Conservation (phyloP, 2,888 invertebrate species). For the Orthonevra nobilis region DNA sequence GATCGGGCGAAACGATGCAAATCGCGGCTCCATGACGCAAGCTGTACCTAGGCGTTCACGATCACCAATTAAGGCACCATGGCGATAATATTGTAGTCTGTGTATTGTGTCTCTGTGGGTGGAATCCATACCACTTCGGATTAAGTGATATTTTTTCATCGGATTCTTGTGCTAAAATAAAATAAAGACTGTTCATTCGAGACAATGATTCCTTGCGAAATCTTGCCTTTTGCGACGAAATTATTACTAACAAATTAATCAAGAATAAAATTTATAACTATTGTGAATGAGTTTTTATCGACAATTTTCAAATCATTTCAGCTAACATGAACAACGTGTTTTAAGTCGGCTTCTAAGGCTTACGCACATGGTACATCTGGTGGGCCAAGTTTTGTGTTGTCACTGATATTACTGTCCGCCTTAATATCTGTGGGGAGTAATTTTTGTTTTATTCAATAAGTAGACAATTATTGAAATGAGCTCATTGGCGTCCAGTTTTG, state of each 20-base stretch:
- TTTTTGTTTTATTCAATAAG: constrained; percentile 16
- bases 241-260: constrained; percentile 18
- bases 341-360: constrained; percentile 11
- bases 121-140: constrained; percentile 5
- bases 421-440: no score
- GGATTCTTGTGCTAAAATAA: constrained; percentile 6
- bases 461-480: constrained; percentile 58
- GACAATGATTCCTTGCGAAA: constrained; percentile 38
- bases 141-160: constrained; percentile 6
- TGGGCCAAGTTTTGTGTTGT: constrained; percentile 10
- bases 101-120: constrained; percentile 13
- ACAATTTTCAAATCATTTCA: not conserved
- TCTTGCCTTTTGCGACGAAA: constrained; percentile 53
- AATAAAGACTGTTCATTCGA: constrained; percentile 51
- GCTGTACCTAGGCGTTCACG: constrained; percentile 76
- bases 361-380: constrained; percentile 21
- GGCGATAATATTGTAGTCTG: constrained; percentile 77
- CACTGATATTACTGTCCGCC: no score
- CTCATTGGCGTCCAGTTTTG: constrained; percentile 39
- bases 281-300: constrained; percentile 5
- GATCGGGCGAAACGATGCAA: constrained; percentile 51
- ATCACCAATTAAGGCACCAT: constrained; percentile 79
- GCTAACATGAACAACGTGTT: not conserved
- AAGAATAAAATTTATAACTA: constrained; percentile 11
- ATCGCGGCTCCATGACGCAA: constrained; percentile 56